Conservation (phyloP, 2,797 vertebrate genomes). For the Pseudochaenichthys georgianus region DNA sequence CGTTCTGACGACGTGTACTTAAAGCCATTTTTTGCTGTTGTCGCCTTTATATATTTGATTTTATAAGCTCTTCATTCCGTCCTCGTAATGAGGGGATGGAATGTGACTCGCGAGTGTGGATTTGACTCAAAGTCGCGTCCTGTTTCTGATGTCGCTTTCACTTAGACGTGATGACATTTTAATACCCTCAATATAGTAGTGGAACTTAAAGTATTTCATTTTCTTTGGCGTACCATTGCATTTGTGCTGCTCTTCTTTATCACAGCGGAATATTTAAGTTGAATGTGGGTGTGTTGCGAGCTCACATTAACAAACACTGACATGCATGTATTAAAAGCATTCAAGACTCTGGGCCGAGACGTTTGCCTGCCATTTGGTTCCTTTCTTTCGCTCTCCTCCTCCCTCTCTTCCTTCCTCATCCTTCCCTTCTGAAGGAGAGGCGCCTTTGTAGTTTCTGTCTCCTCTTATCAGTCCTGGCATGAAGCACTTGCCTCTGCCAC, state of each 20-base stretch:
- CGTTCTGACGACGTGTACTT: conserved; percentile 21
- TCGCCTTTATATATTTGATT: conserved; percentile 42
- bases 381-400: conserved; percentile 64
- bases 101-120: conserved; percentile 56
- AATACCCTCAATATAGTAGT: conserved; percentile 72
- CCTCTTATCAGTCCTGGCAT: conserved; percentile 84
- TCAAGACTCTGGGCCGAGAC: conserved; percentile 59
- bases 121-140: conserved; percentile 69
- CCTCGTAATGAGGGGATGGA: conserved; percentile 49
- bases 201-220: conserved; percentile 63
- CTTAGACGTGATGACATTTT: conserved; percentile 74
- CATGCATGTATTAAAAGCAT: conserved; percentile 72
- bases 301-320: conserved; percentile 74
- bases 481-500: conserved; percentile 86
- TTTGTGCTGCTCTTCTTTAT: conserved; percentile 49
- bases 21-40: conserved; percentile 36
- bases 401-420: conserved; percentile 70
- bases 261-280: conserved; percentile 73
- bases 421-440: conserved; percentile 77
- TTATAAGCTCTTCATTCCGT: conserved; percentile 51
- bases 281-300: conserved; percentile 58
- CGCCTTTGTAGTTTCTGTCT: conserved; percentile 83
- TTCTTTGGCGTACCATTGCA: conserved; percentile 59
- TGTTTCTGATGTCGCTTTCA: conserved; percentile 63
- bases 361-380: conserved; percentile 66